These are phyloP conservation scores for Drosophila punjabiensis DNA, from an alignment of 1,140 invertebrate genomes.

Conservation along the genomic window DNA sequence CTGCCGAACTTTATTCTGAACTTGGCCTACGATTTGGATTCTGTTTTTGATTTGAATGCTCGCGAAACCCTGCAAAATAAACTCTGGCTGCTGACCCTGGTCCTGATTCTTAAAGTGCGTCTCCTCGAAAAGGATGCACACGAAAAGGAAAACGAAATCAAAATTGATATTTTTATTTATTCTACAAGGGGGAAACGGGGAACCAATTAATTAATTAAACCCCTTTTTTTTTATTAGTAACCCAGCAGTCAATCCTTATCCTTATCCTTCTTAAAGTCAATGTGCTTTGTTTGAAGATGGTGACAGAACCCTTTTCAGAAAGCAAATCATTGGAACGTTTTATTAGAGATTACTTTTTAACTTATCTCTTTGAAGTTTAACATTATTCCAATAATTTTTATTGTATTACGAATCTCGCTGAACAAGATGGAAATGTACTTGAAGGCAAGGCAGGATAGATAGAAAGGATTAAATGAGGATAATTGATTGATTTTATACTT, in stretches of 20 bases:
- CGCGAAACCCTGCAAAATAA: slow-evolving; percentile 51
- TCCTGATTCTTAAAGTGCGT: slow-evolving; percentile 42
- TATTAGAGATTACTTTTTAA: background rate
- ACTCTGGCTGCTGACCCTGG: slow-evolving; percentile 54
- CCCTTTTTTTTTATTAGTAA: background rate
- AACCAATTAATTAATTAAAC: too few relatives aligned
- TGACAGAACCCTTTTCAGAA: background rate
- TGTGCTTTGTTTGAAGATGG: background rate
- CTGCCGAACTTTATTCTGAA: slow-evolving; percentile 38
- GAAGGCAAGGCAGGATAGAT: background rate
- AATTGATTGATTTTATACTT: too few relatives aligned
- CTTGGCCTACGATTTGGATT: slow-evolving; percentile 32
- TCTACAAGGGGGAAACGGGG: background rate
- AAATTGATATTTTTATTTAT: slow-evolving; percentile 13
- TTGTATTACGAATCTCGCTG: background rate
- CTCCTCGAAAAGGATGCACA: slow-evolving; percentile 25
- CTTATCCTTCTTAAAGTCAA: background rate
- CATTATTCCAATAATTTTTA: background rate
- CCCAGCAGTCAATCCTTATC: too few relatives aligned
- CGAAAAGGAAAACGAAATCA: slow-evolving; percentile 40
- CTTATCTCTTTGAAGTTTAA: background rate
- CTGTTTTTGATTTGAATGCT: slow-evolving; percentile 31
- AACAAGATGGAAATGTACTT: background rate
- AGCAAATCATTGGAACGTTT: background rate
- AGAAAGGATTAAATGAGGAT: too few relatives aligned